Evolutionary conservation across 2,113 vertebrate species (phyloP), one percentile per base, ranked within the genome.

Genomic region (Baryphthengus martii): DNA sequence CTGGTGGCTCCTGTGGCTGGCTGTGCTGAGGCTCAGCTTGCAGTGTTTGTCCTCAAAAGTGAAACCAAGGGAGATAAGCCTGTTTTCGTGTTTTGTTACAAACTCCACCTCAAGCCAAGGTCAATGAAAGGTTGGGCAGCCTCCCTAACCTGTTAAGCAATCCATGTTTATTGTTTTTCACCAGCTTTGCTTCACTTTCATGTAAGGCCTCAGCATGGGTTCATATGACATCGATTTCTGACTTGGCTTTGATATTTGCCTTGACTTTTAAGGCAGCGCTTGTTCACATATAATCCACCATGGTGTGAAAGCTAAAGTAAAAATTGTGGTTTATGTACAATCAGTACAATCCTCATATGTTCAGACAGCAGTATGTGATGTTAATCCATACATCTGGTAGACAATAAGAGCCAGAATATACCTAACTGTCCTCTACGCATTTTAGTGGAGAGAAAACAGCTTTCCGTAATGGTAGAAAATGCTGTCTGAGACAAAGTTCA

Each of bases 21-120:
- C 63, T 76, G 37, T 0, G 2, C 24, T 35, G 52, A 33, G 19
- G 17, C 37, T 68, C 37, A 35, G 84, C 9, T 67, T 33, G 26
- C 19, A 35, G 21, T 18, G n/a, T 62, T 92, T 78, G 28, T n/a
- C 59, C 63, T 42, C 40, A 73, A 90, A 96, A 91, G 50, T 55
- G 75, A 96, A 95, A 95, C 49, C 35, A 85, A 59, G 8, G 23
- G 8, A 87, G 37, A n/a, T 63, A 84, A 44, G 21, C n/a, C 29
- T 95, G 74, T 91, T 97, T 75, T 71, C 19, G 47, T 40, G 80
- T 85, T 88, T 39, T 71, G 71, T 59, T 85, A 88, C 45, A 88
- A 89, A 85, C 66, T 50, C 28, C 74, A 88, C 42, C 59, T 91
- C 71, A 62, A 47, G 39, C 67, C 55, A 83, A 83, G 85, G 95